Base-by-base conservation (phyloP, 2,797 vertebrate species). In the Malurus leucopterus region DNA sequence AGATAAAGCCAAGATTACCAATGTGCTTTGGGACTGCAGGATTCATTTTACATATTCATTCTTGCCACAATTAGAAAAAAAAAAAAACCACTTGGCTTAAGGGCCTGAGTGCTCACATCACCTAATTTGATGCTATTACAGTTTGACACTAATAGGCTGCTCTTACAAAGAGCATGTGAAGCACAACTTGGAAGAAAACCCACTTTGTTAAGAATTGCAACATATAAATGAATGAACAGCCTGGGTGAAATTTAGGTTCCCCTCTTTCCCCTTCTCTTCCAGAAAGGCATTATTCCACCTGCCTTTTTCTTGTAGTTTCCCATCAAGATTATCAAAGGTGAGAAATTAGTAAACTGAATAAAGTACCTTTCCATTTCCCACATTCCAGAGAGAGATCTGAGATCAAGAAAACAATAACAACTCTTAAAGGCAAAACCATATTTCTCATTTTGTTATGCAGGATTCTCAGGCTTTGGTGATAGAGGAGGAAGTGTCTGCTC, bases 141-240 rank as follows among this genome's bases (percentile, higher is more conserved):
- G 43, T 64, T 84, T 91, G 92, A 88, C 68, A 68, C 50, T 88
- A 88, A 76, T 73, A 73, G 43, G 68, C 38, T 87, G 41, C 44
- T 92, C 58, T 91, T 69, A 78, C 36, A 63, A 74, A 75, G 16
- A 69, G 10, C 27, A 13, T 22, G 59, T 67, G 76, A 87, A 83
- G 49, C 22, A 75, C 40, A 50, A 27, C 43, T 69, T 78, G n/a
- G 29, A 77, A 83, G 46, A 73, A 70, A 0, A 1, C 13, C 2
- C 61, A 51, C 46, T 79, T 78, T 64, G 24, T 73, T 79, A 82
- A 81, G 53, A 68, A 71, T 50, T 86, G 30, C 15, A 55, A 18
- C 5, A 11, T n/a, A 63, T 18, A 79, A 93, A 78, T 67, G 13
- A 77, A 74, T 86, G 15, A 87, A 55, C 11, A 70, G 22, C 8